Percentiles rank a stretch among this genome's conserved stretches.
phyloP scores from a whole-genome alignment of 2,797 vertebrate species.

The Mus caroli region DNA sequence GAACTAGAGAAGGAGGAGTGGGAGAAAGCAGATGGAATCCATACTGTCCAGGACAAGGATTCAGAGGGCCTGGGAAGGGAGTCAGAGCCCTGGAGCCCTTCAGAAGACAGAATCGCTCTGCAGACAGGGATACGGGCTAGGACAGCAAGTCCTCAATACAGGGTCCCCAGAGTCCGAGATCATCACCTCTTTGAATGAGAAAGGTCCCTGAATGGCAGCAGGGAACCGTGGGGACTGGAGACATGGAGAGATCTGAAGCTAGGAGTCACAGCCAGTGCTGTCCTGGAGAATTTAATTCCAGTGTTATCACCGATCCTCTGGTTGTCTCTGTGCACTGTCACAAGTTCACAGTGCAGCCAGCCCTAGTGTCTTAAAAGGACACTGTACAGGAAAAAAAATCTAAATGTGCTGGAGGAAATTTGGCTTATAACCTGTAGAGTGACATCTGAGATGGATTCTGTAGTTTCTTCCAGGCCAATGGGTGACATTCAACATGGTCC shows the following conservation, averaged over 20 bases:
- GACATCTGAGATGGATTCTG: not conserved
- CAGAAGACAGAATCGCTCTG: not conserved
- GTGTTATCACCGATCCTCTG: not conserved
- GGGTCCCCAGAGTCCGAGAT: too few relatives aligned
- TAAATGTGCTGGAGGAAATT: not conserved
- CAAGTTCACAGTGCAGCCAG: not conserved
- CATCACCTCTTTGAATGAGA: not conserved
- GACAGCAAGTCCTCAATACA: not conserved
- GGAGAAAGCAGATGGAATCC: not conserved
- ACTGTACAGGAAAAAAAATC: too few relatives aligned
- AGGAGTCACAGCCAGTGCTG: not conserved
- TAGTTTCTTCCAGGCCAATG: not conserved
- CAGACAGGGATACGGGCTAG: not conserved
- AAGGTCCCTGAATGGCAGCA: not conserved
- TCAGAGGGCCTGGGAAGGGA: not conserved
- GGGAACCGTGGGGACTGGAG: not conserved
- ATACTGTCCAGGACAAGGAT: not conserved
- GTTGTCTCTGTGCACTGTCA: not conserved
- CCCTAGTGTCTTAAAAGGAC: not conserved
- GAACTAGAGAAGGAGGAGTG: not conserved
- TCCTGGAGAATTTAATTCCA: not conserved
- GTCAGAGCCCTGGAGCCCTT: too few relatives aligned
- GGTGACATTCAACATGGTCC: not conserved
- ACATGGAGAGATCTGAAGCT: not conserved
- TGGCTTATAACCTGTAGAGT: not conserved